These are phyloP conservation scores for Geococcyx californianus DNA, from an alignment of 2,113 vertebrate genomes.

Conservation along the genomic window DNA sequence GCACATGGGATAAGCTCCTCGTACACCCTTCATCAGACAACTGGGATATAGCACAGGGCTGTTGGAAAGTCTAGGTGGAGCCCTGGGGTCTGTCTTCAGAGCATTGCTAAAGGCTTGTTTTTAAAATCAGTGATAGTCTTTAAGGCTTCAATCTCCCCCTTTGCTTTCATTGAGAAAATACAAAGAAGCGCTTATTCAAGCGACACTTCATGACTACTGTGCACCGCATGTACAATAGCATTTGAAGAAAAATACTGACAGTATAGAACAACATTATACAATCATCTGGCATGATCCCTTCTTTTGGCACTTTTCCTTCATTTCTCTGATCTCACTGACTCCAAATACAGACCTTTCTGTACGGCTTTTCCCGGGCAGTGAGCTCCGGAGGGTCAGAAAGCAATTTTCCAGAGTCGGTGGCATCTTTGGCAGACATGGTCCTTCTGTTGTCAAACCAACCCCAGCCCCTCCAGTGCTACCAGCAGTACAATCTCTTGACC, in stretches of 20 bases:
- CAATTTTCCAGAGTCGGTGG: neutral
- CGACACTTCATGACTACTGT: neutral
- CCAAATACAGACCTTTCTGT: neutral
- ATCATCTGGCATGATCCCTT: neutral
- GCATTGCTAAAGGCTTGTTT: neutral
- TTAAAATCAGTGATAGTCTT: neutral
- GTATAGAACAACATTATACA: neutral
- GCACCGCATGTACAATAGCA: neutral
- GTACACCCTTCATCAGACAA: rapidly evolving
- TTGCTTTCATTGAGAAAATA: neutral
- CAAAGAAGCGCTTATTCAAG: neutral
- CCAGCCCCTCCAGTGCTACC: neutral
- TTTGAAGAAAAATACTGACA: conserved; percentile 36
- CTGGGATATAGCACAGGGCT: neutral
- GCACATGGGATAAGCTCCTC: rapidly evolving
- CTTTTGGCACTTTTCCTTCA: conserved; percentile 59
- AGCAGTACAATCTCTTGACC: neutral
- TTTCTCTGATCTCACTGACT: neutral
- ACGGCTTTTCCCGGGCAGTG: neutral
- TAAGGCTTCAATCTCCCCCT: conserved; percentile 52
- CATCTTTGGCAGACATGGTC: conserved; percentile 52
- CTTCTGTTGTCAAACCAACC: neutral
- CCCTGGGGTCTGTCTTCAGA: neutral
- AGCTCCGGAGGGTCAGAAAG: neutral
- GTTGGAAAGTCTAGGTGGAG: neutral